Percentiles rank a stretch among this genome's conserved stretches.
phyloP scores from a whole-genome alignment of 1,140 invertebrate species.

The Drosophila trapezifrons region DNA sequence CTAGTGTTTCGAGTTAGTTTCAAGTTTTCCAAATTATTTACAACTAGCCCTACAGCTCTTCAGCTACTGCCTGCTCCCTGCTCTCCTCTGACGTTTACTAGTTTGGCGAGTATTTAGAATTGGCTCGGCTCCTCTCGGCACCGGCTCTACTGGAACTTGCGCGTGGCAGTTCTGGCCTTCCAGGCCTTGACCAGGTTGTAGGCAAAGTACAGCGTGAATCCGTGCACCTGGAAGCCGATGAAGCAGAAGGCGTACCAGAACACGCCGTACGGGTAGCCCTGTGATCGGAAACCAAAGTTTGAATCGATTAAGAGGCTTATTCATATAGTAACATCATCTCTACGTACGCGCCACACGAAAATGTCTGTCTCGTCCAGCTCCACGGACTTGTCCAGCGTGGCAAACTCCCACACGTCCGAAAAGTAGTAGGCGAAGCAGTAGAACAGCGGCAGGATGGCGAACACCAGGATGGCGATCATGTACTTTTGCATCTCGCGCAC shows the following conservation, averaged over 20 bases:
- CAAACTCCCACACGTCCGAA: slow-evolving; percentile 92
- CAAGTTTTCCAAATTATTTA: slow-evolving; percentile 71
- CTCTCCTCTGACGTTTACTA: slow-evolving; percentile 55
- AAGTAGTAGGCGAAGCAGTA: slow-evolving; percentile 93
- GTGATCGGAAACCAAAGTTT: slow-evolving; percentile 74
- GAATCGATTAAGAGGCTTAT: too few species aligned
- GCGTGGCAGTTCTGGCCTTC: slow-evolving; percentile 89
- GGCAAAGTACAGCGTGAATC: slow-evolving; percentile 95
- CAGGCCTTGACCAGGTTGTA: slow-evolving; percentile 94
- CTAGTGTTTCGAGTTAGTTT: slow-evolving; percentile 63
- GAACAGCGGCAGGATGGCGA: slow-evolving; percentile 92
- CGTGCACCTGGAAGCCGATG: slow-evolving; percentile 94
- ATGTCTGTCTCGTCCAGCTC: slow-evolving; percentile 87
- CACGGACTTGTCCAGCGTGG: slow-evolving; percentile 88
- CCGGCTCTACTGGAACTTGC: slow-evolving; percentile 83
- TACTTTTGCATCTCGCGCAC: slow-evolving; percentile 91
- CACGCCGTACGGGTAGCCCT: slow-evolving; percentile 95
- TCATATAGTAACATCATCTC: neutral
- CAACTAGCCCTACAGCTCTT: slow-evolving; percentile 68
- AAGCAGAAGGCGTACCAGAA: slow-evolving; percentile 97
- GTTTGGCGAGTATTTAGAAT: slow-evolving; percentile 77
- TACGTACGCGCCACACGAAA: slow-evolving; percentile 91
- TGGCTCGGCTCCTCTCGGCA: slow-evolving; percentile 24
- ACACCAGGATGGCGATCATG: slow-evolving; percentile 90
- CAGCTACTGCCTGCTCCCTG: slow-evolving; percentile 31